phyloP scores from a whole-genome alignment of 92 coral and sea anemone genomes.

The Epizoanthus stellaris region DNA sequence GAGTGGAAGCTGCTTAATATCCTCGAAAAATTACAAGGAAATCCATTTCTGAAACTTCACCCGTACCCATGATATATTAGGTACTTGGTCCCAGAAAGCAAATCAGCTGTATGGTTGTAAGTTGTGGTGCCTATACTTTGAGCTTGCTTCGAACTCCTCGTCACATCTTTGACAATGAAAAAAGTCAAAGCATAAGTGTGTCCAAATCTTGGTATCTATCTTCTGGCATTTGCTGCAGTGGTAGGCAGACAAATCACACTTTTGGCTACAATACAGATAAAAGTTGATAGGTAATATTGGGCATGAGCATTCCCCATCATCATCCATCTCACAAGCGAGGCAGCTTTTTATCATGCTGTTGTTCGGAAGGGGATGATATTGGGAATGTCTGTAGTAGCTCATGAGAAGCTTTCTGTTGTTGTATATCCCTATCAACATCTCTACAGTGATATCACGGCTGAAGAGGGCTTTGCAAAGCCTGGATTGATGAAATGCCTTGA shows the following conservation, averaged over 20 bases:
- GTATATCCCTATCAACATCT: background rate
- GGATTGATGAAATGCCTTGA: background rate
- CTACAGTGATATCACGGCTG: background rate
- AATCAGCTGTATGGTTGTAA: background rate
- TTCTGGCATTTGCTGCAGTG: background rate
- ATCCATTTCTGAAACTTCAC: background rate
- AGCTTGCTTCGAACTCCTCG: background rate
- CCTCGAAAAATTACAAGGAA: background rate
- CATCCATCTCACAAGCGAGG: background rate
- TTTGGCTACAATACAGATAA: background rate
- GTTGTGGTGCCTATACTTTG: background rate
- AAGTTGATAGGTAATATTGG: background rate
- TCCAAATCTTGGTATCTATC: background rate
- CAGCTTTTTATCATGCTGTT: background rate
- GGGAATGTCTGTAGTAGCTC: background rate
- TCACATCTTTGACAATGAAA: background rate
- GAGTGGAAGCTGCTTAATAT: background rate
- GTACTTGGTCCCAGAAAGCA: background rate
- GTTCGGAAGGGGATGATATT: background rate
- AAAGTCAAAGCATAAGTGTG: background rate
- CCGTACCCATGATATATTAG: background rate
- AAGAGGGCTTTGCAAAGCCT: background rate
- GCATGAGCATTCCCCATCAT: background rate
- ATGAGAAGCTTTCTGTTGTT: background rate
- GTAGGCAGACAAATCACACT: background rate